Evolutionary conservation across 2,797 vertebrate genomes (phyloP), one percentile per base, ranked within the genome.

Genomic region (Aplochiton taeniatus): DNA sequence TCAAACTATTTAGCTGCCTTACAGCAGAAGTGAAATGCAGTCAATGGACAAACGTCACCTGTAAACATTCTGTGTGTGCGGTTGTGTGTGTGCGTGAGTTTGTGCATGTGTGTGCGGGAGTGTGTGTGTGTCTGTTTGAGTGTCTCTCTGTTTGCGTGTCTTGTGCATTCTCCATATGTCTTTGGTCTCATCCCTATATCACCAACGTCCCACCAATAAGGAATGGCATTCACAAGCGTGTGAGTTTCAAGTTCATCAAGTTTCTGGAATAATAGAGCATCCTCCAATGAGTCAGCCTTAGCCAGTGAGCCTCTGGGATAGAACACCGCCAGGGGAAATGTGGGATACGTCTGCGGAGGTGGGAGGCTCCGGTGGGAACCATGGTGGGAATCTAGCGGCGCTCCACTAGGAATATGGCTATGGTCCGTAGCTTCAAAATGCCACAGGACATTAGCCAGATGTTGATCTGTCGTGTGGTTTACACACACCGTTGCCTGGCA

Each of bases 341-440:
- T 66, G 65, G 62, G 65, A 73, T 65, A 63, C 57, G 63, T 63
- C 43, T 57, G 65, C 56, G 42, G 61, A 19, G 1, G 41, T 31
- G 31, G 66, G n/a, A n/a, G n/a, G n/a, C n/a, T n/a, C n/a, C n/a
- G n/a, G n/a, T 83, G 68, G 72, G 79, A 73, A 88, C 86, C 85
- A 45, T 74, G 58, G 47, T 55, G 64, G 75, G 74, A 80, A 81
- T 81, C 72, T 64, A 52, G 74, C 58, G 56, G 70, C 10, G 11
- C 82, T 81, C 72, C 43, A 64, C 58, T 64, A 68, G 17, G 59
- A 4, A 47, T 71, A 74, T 82, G 74, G 58, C 70, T 19, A n/a
- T 43, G 10, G 17, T 6, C 52, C 10, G 6, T 20, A 19, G 14
- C 42, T 51, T 46, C 13, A 16, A 46, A 1, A 46, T 77, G 81